Percentiles rank a stretch among this genome's conserved stretches.
phyloP scores from a whole-genome alignment of 2,888 invertebrate genomes.

The Cerceris ruficornis region DNA sequence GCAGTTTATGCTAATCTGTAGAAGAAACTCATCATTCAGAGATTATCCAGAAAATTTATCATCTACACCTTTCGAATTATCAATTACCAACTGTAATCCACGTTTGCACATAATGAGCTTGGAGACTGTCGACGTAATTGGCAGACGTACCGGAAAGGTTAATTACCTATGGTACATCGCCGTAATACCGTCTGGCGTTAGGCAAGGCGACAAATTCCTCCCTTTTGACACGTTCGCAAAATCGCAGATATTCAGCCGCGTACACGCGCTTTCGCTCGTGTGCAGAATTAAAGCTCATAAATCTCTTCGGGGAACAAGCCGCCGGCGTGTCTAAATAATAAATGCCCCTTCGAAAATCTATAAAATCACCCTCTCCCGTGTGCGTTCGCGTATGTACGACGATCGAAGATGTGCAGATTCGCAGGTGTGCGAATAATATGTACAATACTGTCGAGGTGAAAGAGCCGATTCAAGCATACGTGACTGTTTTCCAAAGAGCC shows the following conservation, averaged over 20 bases:
- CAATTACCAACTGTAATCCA: too few relatives aligned
- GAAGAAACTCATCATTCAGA: too few relatives aligned
- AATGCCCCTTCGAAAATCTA: slow-evolving; percentile 12
- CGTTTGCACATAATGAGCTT: too few relatives aligned
- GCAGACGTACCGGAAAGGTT: too few relatives aligned
- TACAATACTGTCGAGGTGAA: slow-evolving; percentile 34
- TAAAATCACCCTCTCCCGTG: not conserved
- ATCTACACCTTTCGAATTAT: too few relatives aligned
- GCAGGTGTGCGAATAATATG: not conserved
- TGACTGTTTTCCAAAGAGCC: slow-evolving; percentile 56
- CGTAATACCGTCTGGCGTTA: not conserved
- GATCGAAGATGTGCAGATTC: not conserved
- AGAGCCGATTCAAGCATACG: slow-evolving; percentile 57
- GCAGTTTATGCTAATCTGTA: too few relatives aligned
- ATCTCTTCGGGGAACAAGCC: not conserved
- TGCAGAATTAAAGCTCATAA: not conserved
- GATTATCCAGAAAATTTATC: too few relatives aligned
- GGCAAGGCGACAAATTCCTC: not conserved
- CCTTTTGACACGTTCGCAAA: not conserved
- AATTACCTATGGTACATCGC: too few relatives aligned
- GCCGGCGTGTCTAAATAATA: not conserved
- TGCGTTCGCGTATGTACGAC: not conserved
- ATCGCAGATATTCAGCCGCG: not conserved
- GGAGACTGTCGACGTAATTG: too few relatives aligned
- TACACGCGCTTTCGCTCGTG: not conserved